Evolutionary conservation across 1,140 invertebrate genomes (phyloP), one percentile per base, ranked within the genome.

Genomic region (Leucophenga varia): DNA sequence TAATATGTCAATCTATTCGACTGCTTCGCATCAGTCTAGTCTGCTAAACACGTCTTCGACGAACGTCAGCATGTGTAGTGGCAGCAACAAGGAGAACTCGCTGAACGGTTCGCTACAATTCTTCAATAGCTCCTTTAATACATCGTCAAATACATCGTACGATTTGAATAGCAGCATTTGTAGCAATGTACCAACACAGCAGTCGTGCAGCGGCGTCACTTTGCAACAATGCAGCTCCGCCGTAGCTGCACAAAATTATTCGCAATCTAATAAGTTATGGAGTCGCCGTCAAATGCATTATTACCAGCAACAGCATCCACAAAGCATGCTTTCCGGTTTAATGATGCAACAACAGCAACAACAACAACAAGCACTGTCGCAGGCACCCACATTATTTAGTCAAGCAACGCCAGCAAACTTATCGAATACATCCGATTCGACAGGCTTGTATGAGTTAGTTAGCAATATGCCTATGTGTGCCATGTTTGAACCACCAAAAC

Each of bases 401-500:
- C 32, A 7, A 40, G 6, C 41, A 10, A 25, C 34, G 16, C 28
- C n/a, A 20, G n/a, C 14, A 19, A 28, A n/a, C 43, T n/a, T 30
- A 6, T 20, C 42, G 30, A n/a, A 5, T 25, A 10, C 22, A 25
- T 5, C 38, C 30, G 30, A 25, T 3, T 17, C 22, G 8, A 32
- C 35, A 7, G 47, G 51, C 45, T 32, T 52, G 2, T 67, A 54
- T 32, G 52, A 70, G 18, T 30, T 57, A 17, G 53, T 59, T n/a
- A 54, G 43, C 22, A 54, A 49, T 47, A 48, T 52, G 16, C 40
- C 50, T 16, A 58, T 59, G 35, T 56, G 47, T 17, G 53, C 55
- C 2, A 51, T 55, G 34, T 61, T 57, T 48, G 56, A 64, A 20
- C 74, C 77, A 16, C 72, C 77, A 3, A 79, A 79, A 52, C 71